Base-by-base conservation (phyloP, 2,113 vertebrate species). In the Promerops cafer region DNA sequence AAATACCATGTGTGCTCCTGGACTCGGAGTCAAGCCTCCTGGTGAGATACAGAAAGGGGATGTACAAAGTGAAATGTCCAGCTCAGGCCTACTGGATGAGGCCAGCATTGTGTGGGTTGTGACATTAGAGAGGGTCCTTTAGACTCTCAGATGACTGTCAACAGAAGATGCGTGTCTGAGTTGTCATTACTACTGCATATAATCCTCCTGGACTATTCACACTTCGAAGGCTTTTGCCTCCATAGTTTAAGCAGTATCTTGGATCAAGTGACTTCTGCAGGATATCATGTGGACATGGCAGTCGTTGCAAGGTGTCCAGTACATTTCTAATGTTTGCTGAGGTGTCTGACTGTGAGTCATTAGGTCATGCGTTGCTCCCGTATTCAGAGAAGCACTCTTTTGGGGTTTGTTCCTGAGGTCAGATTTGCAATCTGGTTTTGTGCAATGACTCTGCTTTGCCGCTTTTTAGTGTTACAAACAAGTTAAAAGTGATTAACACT, bases 1-100 rank as follows among this genome's bases (percentile, higher is more conserved):
- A 54, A 99, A 99, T 64, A 87, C 95, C 45, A 86, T 96, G 61
- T 99, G 99, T 69, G 70, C 70, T 8, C 96, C 98, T 0, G 99
- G 99, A 22, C 97, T 96, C 0, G 99, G 99, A 77, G 98, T 98
- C 6, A 87, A 91, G 88, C 85, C 93, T 56, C 98, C 98, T 50
- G 96, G 98, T 98, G 96, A 93, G 97, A 83, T 3, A 64, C 28
- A 30, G 80, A 74, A 44, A 52, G 23, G 57, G 47, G 9, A 19
- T 1, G 5, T 31, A 28, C 2, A 3, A 18, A 44, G 45, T 31
- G 68, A 61, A 77, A 42, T 10, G 9, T 44, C 16, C 66, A 64
- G 14, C 79, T 60, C n/a, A 40, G 42, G 27, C 64, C 72, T 16
- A 3, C 30, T 23, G 35, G 35, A 27, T 53, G 42, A 45, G 54